phyloP scores from a whole-genome alignment of 2,113 vertebrate genomes.

The Solea senegalensis region DNA sequence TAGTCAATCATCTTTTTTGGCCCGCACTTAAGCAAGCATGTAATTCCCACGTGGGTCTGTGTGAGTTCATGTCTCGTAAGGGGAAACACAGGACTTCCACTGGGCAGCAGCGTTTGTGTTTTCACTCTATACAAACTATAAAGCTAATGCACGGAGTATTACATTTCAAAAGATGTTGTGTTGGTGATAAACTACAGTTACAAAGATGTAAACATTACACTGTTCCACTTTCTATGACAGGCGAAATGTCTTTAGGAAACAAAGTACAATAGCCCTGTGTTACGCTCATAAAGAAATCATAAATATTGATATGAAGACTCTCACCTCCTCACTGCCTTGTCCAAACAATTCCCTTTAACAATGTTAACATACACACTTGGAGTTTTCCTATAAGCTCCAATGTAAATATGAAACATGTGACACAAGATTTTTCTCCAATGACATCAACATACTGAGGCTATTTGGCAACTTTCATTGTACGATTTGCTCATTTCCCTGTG shows the following conservation, averaged over 20 bases:
- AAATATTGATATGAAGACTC: constrained; percentile 23
- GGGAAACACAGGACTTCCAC: constrained; percentile 39
- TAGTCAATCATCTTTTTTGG: constrained; percentile 66
- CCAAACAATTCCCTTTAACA: constrained; percentile 13
- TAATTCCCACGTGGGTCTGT: constrained; percentile 51
- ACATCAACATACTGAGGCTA: constrained; percentile 21
- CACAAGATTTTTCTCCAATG: constrained; percentile 9
- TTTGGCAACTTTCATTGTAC: constrained; percentile 13
- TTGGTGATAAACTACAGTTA: constrained; percentile 17
- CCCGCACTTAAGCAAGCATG: constrained; percentile 55
- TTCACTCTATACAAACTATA: constrained; percentile 45
- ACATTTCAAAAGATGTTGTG: constrained; percentile 22
- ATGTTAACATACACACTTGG: background rate
- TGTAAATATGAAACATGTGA: constrained; percentile 45
- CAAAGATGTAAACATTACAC: constrained; percentile 27
- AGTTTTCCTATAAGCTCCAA: constrained; percentile 16
- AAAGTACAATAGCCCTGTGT: constrained; percentile 8
- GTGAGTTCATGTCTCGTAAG: constrained; percentile 56
- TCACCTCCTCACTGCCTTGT: background rate
- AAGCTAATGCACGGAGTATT: constrained; percentile 26
- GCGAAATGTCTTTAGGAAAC: constrained; percentile 10
- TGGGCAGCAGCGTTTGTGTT: constrained; percentile 38
- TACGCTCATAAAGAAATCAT: background rate
- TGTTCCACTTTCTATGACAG: constrained; percentile 23
- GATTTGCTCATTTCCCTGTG: background rate